phyloP scores from a whole-genome alignment of 2,797 vertebrate genomes.

The Rhinoraja longicauda region DNA sequence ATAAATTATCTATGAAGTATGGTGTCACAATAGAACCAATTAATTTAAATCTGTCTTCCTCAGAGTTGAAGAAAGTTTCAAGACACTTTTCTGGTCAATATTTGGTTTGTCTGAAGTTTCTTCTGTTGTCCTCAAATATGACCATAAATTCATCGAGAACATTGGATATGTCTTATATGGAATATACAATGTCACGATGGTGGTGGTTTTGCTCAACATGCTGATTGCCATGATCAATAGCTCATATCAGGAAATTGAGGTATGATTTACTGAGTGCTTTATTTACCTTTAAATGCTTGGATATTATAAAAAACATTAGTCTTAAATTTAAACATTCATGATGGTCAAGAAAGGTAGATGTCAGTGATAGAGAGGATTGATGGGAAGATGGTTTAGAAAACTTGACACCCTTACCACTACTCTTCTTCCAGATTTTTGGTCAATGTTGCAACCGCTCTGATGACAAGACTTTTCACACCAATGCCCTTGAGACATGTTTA shows the following conservation, averaged over 20 bases:
- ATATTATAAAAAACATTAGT: not conserved
- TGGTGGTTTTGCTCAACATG: constrained; percentile 96
- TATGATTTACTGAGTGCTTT: constrained; percentile 47
- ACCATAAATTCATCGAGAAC: constrained; percentile 79
- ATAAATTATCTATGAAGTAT: not conserved
- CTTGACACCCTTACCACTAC: not conserved
- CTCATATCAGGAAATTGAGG: constrained; percentile 97
- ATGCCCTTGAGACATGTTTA: too few relatives aligned
- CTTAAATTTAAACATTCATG: not conserved
- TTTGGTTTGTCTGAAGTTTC: constrained; percentile 96
- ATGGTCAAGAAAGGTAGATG: too few relatives aligned
- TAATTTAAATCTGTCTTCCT: constrained; percentile 36
- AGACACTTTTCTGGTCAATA: constrained; percentile 80
- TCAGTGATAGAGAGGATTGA: not conserved
- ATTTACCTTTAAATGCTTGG: not conserved
- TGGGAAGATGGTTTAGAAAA: not conserved
- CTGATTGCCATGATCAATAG: constrained; percentile 99
- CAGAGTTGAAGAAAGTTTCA: constrained; percentile 97
- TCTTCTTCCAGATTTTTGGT: not conserved
- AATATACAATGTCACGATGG: constrained; percentile 97
- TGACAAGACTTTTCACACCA: too few relatives aligned
- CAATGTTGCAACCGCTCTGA: too few relatives aligned
- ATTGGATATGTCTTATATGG: constrained; percentile 92
- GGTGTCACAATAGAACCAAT: not conserved
- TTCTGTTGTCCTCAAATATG: constrained; percentile 89